A percentile compares a stretch with the other conserved stretches of the same genome.
Conservation (phyloP, 2,797 vertebrate genomes). For the Prionace glauca region DNA sequence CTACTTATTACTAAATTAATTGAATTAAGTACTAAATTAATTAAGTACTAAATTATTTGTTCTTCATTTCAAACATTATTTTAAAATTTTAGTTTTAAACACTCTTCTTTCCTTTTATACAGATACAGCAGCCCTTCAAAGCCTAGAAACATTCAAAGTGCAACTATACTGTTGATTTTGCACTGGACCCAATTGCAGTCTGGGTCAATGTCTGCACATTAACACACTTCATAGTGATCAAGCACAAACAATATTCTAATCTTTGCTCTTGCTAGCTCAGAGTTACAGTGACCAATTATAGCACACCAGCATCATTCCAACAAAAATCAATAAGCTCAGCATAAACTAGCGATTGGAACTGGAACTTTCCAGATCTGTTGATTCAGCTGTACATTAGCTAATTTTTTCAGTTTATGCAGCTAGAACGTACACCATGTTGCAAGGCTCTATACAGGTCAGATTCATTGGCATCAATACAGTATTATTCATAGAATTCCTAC, state of each 20-base stretch:
- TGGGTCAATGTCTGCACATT: neutral
- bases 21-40: too few species aligned
- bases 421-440: neutral
- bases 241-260: neutral
- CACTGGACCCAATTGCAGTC: neutral
- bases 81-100: neutral
- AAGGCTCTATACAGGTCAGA: neutral
- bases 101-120: neutral
- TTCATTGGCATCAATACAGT: neutral
- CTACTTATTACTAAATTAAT: too few species aligned
- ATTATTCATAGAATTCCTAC: neutral
- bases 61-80: neutral
- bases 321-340: neutral
- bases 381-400: neutral
- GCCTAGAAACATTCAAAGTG: neutral
- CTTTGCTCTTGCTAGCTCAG: neutral
- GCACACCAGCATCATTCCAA: neutral
- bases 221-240: neutral
- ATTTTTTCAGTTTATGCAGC: neutral
- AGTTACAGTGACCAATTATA: neutral
- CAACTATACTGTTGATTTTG: neutral
- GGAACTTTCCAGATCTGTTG: conserved; percentile 10
- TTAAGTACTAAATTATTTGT: neutral
- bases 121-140: neutral
- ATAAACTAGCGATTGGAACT: neutral